phyloP scores from a whole-genome alignment of 2,888 invertebrate genomes.

The Cylindroiulus punctatus region DNA sequence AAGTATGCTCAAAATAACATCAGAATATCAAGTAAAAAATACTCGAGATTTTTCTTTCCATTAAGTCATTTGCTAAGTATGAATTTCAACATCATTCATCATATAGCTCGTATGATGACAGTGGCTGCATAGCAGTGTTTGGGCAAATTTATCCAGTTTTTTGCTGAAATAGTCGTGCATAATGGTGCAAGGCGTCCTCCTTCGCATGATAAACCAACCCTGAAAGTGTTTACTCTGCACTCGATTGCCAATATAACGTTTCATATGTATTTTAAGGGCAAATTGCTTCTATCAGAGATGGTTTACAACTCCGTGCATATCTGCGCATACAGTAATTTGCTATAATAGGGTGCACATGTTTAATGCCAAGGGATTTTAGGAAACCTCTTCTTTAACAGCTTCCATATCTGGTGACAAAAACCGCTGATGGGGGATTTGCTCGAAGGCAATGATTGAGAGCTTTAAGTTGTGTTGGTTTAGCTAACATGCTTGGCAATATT shows the following conservation, averaged over 20 bases:
- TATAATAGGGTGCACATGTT: neutral
- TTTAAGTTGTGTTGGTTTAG: too few species aligned
- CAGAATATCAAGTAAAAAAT: neutral
- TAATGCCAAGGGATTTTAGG: neutral
- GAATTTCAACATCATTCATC: neutral
- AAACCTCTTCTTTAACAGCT: too few species aligned
- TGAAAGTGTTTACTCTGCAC: conserved; percentile 15
- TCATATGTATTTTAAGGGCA: neutral
- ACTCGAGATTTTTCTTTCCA: neutral
- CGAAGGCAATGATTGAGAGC: too few species aligned
- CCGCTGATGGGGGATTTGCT: too few species aligned
- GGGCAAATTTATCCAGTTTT: neutral
- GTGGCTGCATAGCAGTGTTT: neutral
- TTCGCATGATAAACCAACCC: neutral
- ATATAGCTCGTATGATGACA: neutral
- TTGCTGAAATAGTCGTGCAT: neutral
- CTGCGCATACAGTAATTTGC: neutral
- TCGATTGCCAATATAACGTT: neutral
- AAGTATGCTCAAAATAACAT: neutral
- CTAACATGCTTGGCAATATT: too few species aligned
- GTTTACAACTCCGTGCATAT: too few species aligned
- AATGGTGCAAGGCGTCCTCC: neutral
- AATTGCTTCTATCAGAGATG: neutral
- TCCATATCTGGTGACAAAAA: too few species aligned
- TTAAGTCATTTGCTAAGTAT: neutral